A percentile compares a stretch with the other conserved stretches of the same genome.
phyloP scores from a whole-genome alignment of 2,113 vertebrate species.

The Microtus pennsylvanicus region DNA sequence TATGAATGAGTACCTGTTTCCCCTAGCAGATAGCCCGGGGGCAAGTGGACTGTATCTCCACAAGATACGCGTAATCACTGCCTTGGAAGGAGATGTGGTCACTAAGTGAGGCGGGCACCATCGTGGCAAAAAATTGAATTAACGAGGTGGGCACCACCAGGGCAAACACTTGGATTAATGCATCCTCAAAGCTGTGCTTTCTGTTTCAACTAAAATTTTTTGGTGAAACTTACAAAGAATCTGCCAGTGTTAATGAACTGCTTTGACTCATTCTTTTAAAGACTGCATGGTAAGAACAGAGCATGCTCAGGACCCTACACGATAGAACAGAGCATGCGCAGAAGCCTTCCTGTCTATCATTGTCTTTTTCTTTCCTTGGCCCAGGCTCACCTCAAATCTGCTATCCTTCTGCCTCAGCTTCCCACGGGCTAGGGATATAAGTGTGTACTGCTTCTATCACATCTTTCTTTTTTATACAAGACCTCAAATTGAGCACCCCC shows the following conservation, averaged over 20 bases:
- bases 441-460: not conserved
- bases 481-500: not conserved
- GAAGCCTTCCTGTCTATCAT: not conserved
- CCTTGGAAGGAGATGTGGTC: not conserved
- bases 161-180: not conserved
- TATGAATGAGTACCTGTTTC: not conserved
- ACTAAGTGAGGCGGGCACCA: not conserved
- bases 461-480: too few relatives aligned
- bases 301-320: not conserved
- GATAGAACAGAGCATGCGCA: not conserved
- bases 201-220: not conserved
- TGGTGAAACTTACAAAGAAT: not conserved
- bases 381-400: not conserved
- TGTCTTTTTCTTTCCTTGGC: not conserved
- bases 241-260: not conserved
- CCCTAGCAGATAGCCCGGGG: not conserved
- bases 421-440: not conserved
- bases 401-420: not conserved
- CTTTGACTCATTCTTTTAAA: not conserved
- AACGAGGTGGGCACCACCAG: not conserved
- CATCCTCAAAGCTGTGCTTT: not conserved
- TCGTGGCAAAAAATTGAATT: not conserved
- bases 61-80: not conserved
- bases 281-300: not conserved
- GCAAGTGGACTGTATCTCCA: not conserved